Percentiles rank a stretch among this genome's conserved stretches.
Evolutionary conservation across 1,140 invertebrate genomes (phyloP).

Genomic region (Penaeus japonicus): DNA sequence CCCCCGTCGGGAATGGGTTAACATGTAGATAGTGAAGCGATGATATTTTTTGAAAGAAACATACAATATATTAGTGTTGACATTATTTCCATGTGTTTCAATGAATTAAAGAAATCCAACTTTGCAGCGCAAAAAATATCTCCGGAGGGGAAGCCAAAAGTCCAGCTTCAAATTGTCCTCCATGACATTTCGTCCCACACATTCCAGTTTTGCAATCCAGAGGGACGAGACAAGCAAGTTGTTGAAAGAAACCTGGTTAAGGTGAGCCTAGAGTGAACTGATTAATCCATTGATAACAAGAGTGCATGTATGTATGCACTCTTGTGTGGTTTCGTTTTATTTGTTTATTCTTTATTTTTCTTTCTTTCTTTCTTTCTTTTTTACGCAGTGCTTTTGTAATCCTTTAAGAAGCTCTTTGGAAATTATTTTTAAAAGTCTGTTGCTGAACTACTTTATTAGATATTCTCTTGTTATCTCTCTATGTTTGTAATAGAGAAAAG

Average conservation of each 20-base stretch:
- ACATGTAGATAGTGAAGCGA: too few species aligned
- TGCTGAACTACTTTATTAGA: not conserved
- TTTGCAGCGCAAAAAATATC: slow-evolving; percentile 95
- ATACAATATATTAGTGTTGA: too few species aligned
- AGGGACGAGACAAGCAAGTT: slow-evolving; percentile 80
- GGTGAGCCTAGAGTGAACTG: slow-evolving; percentile 87
- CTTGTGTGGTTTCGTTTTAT: too few species aligned
- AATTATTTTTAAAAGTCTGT: too few species aligned
- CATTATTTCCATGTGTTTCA: too few species aligned
- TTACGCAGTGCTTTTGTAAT: too few species aligned
- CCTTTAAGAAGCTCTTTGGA: too few species aligned
- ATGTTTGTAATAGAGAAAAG: not conserved
- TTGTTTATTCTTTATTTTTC: too few species aligned
- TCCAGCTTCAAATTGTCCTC: slow-evolving; percentile 97
- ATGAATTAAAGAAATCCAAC: not conserved
- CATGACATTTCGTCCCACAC: slow-evolving; percentile 93
- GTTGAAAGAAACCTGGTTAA: slow-evolving; percentile 94
- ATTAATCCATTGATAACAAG: slow-evolving; percentile 55
- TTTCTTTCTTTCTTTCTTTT: too few species aligned
- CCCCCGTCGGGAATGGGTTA: too few species aligned
- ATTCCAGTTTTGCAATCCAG: slow-evolving; percentile 96
- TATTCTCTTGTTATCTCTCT: not conserved
- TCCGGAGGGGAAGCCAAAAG: slow-evolving; percentile 96
- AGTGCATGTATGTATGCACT: not conserved
- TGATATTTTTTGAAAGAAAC: too few species aligned